phyloP scores from a whole-genome alignment of 2,797 vertebrate species.

The Intellagama lesueurii region DNA sequence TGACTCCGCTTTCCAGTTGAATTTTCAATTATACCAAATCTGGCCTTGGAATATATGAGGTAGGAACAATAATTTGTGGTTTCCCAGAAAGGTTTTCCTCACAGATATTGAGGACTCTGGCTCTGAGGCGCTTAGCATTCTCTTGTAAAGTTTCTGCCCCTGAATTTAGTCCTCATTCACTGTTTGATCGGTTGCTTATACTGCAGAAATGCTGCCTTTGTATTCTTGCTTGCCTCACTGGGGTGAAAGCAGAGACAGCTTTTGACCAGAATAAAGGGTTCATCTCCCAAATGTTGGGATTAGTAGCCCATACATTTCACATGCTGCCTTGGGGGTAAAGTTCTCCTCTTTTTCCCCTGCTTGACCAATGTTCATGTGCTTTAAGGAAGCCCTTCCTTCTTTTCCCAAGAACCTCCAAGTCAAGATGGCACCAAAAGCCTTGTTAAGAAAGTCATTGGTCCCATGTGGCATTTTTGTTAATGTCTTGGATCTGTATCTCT shows the following conservation, averaged over 20 bases:
- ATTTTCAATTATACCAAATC: neutral
- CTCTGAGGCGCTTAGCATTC: neutral
- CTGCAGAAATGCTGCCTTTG: neutral
- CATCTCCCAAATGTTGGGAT: too few species aligned
- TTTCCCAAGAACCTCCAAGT: too few species aligned
- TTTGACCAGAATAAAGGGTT: neutral
- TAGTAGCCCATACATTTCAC: neutral
- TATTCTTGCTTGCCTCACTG: neutral
- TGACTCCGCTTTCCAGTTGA: neutral
- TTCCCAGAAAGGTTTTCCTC: neutral
- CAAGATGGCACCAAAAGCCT: neutral
- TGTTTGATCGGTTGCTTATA: slow-evolving; percentile 1
- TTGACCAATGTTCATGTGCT: too few species aligned
- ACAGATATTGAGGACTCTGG: neutral
- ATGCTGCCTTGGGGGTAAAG: neutral
- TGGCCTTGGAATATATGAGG: neutral
- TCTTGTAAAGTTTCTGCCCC: neutral
- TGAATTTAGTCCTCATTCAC: neutral
- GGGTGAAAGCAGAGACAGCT: neutral
- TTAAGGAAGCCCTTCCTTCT: too few species aligned
- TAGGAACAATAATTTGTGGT: neutral
- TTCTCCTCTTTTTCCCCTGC: too few species aligned
- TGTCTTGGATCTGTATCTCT: neutral
- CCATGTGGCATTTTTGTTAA: neutral
- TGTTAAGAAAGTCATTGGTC: neutral